phyloP scores from a whole-genome alignment of 1,140 invertebrate species.

The Philaenus spumarius region DNA sequence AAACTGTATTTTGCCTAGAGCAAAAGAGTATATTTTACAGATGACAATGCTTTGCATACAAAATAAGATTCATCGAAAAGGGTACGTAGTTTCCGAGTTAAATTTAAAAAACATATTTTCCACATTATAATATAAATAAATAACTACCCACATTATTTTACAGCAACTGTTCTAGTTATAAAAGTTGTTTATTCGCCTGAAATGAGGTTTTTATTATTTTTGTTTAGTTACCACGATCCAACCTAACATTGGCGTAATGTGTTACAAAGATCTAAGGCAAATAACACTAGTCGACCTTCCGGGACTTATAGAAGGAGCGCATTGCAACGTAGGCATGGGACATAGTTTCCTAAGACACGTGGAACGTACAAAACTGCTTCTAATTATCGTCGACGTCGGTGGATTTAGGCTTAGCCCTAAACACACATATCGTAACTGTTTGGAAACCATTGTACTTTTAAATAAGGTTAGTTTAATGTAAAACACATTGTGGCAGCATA shows the following conservation, averaged over 20 bases:
- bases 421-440: constrained; percentile 58
- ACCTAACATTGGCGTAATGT: constrained; percentile 68
- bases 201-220: not conserved
- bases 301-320: constrained; percentile 91
- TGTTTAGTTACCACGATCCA: constrained; percentile 73
- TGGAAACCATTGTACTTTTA: constrained; percentile 82
- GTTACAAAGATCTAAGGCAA: constrained; percentile 62
- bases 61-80: no score
- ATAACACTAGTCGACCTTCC: constrained; percentile 90
- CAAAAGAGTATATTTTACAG: no score
- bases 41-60: no score
- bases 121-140: no score
- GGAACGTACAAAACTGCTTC: constrained; percentile 79
- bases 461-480: constrained; percentile 68
- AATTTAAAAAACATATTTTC: no score
- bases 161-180: no score
- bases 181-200: no score
- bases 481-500: not conserved
- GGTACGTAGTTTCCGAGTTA: no score
- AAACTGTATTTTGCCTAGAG: no score
- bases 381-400: constrained; percentile 84
- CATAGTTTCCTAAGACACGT: constrained; percentile 85
- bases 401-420: constrained; percentile 72
- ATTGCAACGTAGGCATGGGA: constrained; percentile 74
- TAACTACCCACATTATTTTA: no score